phyloP scores from a whole-genome alignment of 2,113 vertebrate genomes.

The Xiphophorus maculatus region DNA sequence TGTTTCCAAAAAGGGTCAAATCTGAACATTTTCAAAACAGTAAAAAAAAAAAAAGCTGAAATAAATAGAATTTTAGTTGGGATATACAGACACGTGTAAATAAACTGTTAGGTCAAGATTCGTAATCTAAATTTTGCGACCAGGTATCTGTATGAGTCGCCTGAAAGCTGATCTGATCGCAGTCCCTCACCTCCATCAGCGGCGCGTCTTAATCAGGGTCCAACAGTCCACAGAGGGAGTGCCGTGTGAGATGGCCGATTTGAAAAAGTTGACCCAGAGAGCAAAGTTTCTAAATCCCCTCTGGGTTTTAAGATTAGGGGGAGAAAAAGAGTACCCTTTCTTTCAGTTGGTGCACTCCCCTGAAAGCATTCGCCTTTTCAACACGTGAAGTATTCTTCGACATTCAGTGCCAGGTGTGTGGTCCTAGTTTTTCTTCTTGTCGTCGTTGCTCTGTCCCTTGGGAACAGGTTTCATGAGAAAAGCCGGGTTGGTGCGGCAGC shows the following conservation, averaged over 20 bases:
- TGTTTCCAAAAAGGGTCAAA: not conserved
- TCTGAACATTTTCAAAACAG: not conserved
- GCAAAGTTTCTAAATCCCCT: conserved; percentile 36
- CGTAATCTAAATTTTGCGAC: conserved; percentile 19
- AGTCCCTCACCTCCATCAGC: conserved; percentile 47
- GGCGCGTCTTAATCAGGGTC: conserved; percentile 64
- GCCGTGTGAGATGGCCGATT: conserved; percentile 40
- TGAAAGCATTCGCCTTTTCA: conserved; percentile 35
- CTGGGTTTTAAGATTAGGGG: conserved; percentile 12
- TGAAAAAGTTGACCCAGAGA: conserved; percentile 21
- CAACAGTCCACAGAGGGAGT: conserved; percentile 72
- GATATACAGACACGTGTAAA: not conserved
- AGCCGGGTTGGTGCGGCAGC: conserved; percentile 79
- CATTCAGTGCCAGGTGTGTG: conserved; percentile 12
- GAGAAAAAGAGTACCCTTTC: conserved; percentile 22
- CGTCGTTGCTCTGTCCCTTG: conserved; percentile 25
- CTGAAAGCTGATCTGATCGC: conserved; percentile 40
- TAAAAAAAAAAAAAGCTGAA: conserved; percentile 4
- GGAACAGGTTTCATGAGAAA: conserved; percentile 80
- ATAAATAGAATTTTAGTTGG: not conserved
- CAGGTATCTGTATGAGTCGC: conserved; percentile 44
- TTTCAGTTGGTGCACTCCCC: conserved; percentile 38
- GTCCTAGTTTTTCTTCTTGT: conserved; percentile 84
- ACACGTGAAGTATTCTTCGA: conserved; percentile 11
- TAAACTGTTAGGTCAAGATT: conserved; percentile 16